phyloP scores from a whole-genome alignment of 1,140 invertebrate species.

The Homalodisca vitripennis region DNA sequence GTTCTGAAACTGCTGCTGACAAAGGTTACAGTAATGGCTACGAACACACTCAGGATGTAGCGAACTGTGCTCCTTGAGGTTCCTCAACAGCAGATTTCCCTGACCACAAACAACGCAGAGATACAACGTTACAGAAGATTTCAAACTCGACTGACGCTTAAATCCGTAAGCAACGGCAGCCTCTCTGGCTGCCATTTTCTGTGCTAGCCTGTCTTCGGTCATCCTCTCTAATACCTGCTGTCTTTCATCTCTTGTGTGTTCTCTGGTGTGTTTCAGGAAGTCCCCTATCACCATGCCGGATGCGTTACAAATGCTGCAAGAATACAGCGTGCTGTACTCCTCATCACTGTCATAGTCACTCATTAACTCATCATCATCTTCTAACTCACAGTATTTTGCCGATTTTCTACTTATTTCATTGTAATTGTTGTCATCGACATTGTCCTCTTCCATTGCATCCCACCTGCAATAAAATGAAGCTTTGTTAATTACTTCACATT shows the following conservation, averaged over 20 bases:
- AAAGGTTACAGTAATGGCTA: conserved; percentile 1
- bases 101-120: background rate
- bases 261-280: background rate
- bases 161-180: conserved; percentile 1
- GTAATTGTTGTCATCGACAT: background rate
- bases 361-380: background rate
- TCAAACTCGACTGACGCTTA: background rate
- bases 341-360: conserved; percentile 15
- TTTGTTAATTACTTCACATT: conserved; percentile 10
- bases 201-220: background rate
- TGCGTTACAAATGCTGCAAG: conserved; percentile 1
- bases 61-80: background rate
- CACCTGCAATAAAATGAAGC: conserved; percentile 19
- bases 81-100: conserved; percentile 5
- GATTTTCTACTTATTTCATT: background rate
- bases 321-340: background rate
- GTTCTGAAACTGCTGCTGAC: conserved; percentile 10
- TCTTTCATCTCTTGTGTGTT: background rate
- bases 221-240: background rate
- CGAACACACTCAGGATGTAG: background rate
- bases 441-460: background rate
- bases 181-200: background rate
- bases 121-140: conserved; percentile 6
- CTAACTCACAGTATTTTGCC: background rate
- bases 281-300: background rate